These are phyloP conservation scores for Coenobita brevimanus DNA, from an alignment of 1,140 invertebrate genomes.

Conservation along the genomic window DNA sequence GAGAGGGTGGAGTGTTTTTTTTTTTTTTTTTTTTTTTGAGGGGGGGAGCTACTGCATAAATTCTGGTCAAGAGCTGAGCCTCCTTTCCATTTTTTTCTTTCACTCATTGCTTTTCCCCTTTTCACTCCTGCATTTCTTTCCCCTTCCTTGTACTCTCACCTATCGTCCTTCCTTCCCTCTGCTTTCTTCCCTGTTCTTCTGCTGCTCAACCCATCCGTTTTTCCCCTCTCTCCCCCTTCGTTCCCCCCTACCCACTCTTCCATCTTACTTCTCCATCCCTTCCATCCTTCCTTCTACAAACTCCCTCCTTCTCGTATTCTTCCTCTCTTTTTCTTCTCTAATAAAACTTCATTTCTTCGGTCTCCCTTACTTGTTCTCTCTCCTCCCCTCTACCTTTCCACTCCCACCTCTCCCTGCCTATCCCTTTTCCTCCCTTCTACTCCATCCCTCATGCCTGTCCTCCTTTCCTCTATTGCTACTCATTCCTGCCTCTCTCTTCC, in stretches of 20 bases:
- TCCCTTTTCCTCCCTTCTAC: too few species aligned
- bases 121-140: background rate
- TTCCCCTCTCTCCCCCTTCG: background rate
- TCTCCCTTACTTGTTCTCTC: constrained; percentile 5
- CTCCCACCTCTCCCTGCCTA: too few species aligned
- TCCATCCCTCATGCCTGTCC: too few species aligned
- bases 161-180: background rate
- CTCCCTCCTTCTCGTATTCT: background rate
- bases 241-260: background rate
- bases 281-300: background rate
- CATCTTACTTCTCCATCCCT: background rate
- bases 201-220: background rate
- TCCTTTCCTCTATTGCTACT: background rate
- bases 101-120: background rate
- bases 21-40: too few species aligned
- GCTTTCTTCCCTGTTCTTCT: background rate
- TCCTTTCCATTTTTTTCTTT: too few species aligned
- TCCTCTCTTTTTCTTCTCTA: background rate
- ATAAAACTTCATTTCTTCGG: background rate
- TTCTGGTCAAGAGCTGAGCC: too few species aligned
- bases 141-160: background rate
- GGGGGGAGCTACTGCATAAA: too few species aligned
- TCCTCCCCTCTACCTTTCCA: background rate
- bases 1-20: too few species aligned
- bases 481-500: background rate